These are phyloP conservation scores for Lycocerus yunnanus DNA, from an alignment of 2,888 invertebrate genomes.

Conservation along the genomic window DNA sequence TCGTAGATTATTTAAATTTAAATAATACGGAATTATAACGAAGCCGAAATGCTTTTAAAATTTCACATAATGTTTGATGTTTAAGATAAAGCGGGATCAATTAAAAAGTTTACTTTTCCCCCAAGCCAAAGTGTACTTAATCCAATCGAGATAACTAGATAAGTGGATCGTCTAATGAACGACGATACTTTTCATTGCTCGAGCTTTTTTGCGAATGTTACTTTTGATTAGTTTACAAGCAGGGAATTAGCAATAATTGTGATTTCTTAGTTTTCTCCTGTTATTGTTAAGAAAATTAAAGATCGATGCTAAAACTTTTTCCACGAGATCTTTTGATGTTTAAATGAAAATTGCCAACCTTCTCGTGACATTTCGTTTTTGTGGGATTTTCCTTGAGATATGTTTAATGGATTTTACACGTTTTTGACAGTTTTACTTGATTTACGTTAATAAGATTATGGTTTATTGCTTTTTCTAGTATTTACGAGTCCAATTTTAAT, in stretches of 20 bases:
- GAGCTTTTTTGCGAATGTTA: background rate
- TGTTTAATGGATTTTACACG: background rate
- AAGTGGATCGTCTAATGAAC: slow-evolving; percentile 24
- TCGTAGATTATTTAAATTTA: background rate
- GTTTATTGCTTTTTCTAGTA: background rate
- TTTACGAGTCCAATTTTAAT: background rate
- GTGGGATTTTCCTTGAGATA: background rate
- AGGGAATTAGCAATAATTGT: background rate
- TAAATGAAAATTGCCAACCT: background rate
- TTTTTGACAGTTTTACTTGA: slow-evolving; percentile 2
- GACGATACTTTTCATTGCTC: slow-evolving; percentile 17
- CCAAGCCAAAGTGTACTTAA: slow-evolving; percentile 7
- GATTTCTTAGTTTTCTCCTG: background rate
- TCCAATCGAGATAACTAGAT: slow-evolving; percentile 23
- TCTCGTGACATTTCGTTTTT: background rate
- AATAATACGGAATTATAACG: background rate
- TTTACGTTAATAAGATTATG: slow-evolving; percentile 5
- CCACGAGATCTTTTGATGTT: background rate
- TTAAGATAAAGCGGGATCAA: background rate
- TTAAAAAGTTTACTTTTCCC: slow-evolving; percentile 1
- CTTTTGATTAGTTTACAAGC: background rate
- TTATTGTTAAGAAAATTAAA: background rate
- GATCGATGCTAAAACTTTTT: background rate
- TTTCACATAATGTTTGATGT: background rate
- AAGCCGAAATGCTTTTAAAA: background rate